These are phyloP conservation scores for Petromus typicus DNA, from an alignment of 2,113 vertebrate genomes.

Conservation along the genomic window DNA sequence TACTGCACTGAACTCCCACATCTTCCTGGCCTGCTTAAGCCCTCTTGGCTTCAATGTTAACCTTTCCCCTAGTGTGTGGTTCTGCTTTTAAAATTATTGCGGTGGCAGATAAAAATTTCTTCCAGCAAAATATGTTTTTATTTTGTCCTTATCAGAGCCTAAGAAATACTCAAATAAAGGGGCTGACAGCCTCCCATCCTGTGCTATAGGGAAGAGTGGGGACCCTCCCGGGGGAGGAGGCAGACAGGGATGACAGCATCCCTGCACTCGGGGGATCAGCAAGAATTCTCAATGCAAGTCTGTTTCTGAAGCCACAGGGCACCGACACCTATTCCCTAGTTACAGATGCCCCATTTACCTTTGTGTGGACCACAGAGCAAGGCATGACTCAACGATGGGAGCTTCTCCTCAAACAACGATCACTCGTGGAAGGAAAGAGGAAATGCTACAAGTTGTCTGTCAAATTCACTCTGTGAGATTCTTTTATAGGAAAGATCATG, in stretches of 20 bases:
- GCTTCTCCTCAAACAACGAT: background rate
- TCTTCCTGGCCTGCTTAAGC: slow-evolving; percentile 45
- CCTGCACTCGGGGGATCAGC: background rate
- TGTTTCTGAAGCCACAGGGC: background rate
- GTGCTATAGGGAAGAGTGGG: background rate
- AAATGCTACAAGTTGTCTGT: background rate
- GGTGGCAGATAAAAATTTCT: background rate
- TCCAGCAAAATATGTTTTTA: background rate
- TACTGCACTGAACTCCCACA: slow-evolving; percentile 33
- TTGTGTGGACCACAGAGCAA: background rate
- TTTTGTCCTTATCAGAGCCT: background rate
- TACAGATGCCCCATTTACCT: background rate
- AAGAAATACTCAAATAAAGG: background rate
- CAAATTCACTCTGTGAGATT: background rate
- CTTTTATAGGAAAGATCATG: background rate
- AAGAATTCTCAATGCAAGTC: background rate
- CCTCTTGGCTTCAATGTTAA: slow-evolving; percentile 7
- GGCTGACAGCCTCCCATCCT: background rate
- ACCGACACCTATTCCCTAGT: background rate
- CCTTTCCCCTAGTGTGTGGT: background rate
- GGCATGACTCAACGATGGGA: background rate
- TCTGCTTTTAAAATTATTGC: slow-evolving; percentile 22
- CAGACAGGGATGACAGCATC: background rate
- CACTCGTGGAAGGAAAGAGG: background rate
- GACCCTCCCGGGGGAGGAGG: background rate